Conservation (phyloP, 2,888 invertebrate genomes). For the Amblyjoppa fuscipennis region DNA sequence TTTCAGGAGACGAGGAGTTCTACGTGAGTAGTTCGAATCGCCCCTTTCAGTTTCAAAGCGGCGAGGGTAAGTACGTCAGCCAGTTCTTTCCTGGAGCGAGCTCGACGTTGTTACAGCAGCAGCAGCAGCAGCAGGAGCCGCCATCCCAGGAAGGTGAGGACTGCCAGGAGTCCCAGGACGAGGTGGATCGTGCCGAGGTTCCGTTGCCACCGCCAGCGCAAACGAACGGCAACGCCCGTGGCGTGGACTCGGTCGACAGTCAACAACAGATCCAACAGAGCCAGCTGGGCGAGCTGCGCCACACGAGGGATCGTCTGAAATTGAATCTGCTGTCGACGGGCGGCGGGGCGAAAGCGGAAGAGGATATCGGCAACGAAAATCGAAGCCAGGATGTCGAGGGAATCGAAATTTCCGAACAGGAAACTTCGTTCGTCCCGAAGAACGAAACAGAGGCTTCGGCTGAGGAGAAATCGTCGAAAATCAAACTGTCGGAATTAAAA, state of each 20-base stretch:
- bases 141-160: constrained; percentile 68
- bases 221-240: constrained; percentile 46
- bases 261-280: constrained; percentile 71
- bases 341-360: constrained; percentile 63
- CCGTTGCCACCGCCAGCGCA: constrained; percentile 3
- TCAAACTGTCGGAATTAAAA: neutral
- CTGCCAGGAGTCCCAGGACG: constrained; percentile 60
- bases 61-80: constrained; percentile 87
- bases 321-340: constrained; percentile 87
- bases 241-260: constrained; percentile 37
- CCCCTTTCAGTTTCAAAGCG: constrained; percentile 88
- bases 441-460: constrained; percentile 19
- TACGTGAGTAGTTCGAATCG: constrained; percentile 91
- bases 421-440: neutral
- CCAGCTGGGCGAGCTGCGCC: constrained; percentile 89
- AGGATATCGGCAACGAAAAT: constrained; percentile 63
- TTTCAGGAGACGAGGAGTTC: constrained; percentile 88
- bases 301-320: constrained; percentile 90
- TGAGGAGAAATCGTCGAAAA: constrained; percentile 7
- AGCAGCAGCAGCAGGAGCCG: constrained; percentile 71
- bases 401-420: constrained; percentile 6
- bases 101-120: constrained; percentile 74
- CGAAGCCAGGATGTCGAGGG: constrained; percentile 59
- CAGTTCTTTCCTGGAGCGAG: constrained; percentile 90
- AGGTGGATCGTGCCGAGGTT: constrained; percentile 50